These are phyloP conservation scores for Hippocampus kuda DNA, from an alignment of 2,797 vertebrate genomes.

Conservation along the genomic window DNA sequence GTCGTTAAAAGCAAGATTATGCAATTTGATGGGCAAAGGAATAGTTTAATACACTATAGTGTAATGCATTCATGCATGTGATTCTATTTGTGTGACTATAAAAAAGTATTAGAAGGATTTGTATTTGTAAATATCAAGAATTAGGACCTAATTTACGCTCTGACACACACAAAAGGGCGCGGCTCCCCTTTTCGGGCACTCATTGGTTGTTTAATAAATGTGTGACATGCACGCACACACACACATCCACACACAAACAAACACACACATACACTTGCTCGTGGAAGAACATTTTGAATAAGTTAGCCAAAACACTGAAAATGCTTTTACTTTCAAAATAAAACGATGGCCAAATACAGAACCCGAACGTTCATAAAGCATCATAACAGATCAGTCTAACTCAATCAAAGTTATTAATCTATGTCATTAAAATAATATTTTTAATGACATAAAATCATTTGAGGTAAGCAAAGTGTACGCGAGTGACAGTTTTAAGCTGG, in stretches of 20 bases:
- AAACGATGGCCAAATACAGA: slow-evolving; percentile 8
- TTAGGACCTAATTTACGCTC: slow-evolving; percentile 10
- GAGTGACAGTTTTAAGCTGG: slow-evolving; percentile 37
- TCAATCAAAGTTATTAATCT: background rate
- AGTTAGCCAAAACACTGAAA: background rate
- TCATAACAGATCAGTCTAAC: too few species aligned
- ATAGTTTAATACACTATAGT: background rate
- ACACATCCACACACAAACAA: too few species aligned
- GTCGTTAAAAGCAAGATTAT: background rate
- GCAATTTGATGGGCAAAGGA: background rate
- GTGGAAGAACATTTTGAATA: background rate
- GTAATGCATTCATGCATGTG: background rate
- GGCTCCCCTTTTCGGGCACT: slow-evolving; percentile 57
- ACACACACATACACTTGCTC: background rate
- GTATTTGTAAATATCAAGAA: too few species aligned
- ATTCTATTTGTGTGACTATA: slow-evolving; percentile 14
- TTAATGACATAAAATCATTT: background rate
- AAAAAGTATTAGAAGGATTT: too few species aligned
- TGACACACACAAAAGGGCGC: slow-evolving; percentile 34
- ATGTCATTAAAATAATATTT: background rate
- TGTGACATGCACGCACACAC: too few species aligned
- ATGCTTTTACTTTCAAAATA: slow-evolving; percentile 42
- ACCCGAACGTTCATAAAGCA: too few species aligned
- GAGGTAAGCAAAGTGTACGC: too few species aligned
- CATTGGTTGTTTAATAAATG: slow-evolving; percentile 41